Conservation (phyloP, 2,888 invertebrate species). For the Machimus rusticus region DNA sequence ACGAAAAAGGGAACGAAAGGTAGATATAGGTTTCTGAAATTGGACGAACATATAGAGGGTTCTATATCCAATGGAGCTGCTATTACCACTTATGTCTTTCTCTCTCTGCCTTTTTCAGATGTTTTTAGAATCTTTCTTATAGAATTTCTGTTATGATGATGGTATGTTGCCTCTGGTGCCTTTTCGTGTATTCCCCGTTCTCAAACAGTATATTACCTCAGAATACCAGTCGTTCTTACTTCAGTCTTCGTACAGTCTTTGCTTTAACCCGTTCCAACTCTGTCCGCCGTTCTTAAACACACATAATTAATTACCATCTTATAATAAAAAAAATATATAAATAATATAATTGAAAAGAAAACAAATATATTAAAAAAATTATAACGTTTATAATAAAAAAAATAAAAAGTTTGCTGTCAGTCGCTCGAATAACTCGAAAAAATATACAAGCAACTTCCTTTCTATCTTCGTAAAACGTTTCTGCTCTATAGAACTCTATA, state of each 20-base stretch:
- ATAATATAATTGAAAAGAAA: constrained; percentile 44
- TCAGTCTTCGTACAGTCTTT: constrained; percentile 66
- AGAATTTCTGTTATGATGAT: constrained; percentile 33
- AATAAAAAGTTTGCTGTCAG: constrained; percentile 23
- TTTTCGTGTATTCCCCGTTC: constrained; percentile 31
- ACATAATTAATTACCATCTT: constrained; percentile 54
- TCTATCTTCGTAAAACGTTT: not conserved
- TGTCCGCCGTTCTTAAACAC: constrained; percentile 61
- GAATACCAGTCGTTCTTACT: constrained; percentile 64
- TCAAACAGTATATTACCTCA: constrained; percentile 63
- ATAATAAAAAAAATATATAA: constrained; percentile 48
- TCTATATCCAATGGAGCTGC: constrained; percentile 22
- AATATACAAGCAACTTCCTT: not conserved
- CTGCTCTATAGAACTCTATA: not conserved
- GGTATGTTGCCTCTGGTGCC: constrained; percentile 23
- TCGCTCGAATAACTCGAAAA: not conserved
- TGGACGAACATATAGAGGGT: not conserved
- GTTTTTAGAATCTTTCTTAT: constrained; percentile 32
- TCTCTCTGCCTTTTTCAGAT: constrained; percentile 35
- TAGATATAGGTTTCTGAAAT: constrained; percentile 33
- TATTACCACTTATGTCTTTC: constrained; percentile 27
- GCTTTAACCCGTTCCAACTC: constrained; percentile 66
- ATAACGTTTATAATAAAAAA: constrained; percentile 43
- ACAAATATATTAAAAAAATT: constrained; percentile 49
- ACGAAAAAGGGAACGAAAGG: constrained; percentile 34